Percentiles rank a stretch among this genome's conserved stretches.
Evolutionary conservation across 2,113 vertebrate species (phyloP).

Genomic region (Gavialis gangeticus): DNA sequence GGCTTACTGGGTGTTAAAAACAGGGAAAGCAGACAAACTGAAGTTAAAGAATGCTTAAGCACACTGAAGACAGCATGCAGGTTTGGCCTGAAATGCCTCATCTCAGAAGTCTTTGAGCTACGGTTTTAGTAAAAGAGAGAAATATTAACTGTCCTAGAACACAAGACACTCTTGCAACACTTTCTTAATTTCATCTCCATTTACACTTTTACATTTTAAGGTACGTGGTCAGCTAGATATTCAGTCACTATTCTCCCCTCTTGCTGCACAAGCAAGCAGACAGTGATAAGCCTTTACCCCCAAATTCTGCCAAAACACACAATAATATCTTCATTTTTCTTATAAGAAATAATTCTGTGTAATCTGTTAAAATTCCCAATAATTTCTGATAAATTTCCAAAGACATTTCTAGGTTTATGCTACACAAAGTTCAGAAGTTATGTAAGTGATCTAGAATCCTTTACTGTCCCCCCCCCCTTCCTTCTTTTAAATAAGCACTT

Average conservation of each 20-base stretch:
- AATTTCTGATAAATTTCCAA: not conserved
- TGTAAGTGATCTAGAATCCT: not conserved
- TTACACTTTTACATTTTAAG: not conserved
- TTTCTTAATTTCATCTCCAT: not conserved
- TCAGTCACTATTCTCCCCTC: not conserved
- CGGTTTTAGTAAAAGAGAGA: not conserved
- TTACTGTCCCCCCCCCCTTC: not conserved
- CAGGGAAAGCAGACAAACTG: not conserved
- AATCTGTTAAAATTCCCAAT: not conserved
- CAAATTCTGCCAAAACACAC: not conserved
- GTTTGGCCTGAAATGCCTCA: not conserved
- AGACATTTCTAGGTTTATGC: not conserved
- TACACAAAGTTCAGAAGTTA: not conserved
- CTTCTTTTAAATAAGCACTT: not conserved
- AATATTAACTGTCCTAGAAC: not conserved
- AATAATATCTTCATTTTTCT: not conserved
- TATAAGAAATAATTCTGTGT: not conserved
- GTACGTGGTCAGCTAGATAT: not conserved
- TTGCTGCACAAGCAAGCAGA: not conserved
- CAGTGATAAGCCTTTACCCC: not conserved
- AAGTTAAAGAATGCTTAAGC: not conserved
- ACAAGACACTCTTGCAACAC: not conserved
- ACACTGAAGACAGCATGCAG: constrained; percentile 2
- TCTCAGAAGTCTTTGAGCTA: not conserved
- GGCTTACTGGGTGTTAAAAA: not conserved